Evolutionary conservation across 1,140 invertebrate genomes (phyloP).

Genomic region (Zaprionus vittiger): DNA sequence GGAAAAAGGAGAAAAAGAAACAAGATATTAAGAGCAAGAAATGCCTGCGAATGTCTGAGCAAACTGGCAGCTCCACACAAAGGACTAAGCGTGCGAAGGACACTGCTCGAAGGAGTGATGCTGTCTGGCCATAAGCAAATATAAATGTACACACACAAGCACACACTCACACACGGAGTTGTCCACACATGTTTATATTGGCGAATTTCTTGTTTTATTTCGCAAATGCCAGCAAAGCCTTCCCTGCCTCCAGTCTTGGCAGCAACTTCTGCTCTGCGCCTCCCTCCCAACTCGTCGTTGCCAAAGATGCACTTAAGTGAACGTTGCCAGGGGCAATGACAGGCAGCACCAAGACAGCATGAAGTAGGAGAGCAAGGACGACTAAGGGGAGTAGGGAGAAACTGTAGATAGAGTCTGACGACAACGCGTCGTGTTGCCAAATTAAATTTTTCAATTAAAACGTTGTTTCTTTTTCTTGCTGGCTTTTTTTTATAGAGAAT

Average conservation of each 20-base stretch:
- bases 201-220: constrained; percentile 80
- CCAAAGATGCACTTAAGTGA: constrained; percentile 56
- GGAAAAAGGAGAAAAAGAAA: constrained; percentile 58
- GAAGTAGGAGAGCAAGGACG: neutral
- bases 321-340: constrained; percentile 76
- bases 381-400: neutral
- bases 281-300: constrained; percentile 37
- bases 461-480: constrained; percentile 67
- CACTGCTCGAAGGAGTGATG: constrained; percentile 69
- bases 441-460: constrained; percentile 83
- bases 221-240: constrained; percentile 61
- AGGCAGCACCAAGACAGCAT: constrained; percentile 42
- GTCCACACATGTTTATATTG: constrained; percentile 8
- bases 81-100: constrained; percentile 71
- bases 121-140: constrained; percentile 73
- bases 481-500: neutral
- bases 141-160: constrained; percentile 37
- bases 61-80: constrained; percentile 20
- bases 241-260: constrained; percentile 26
- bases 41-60: constrained; percentile 52
- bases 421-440: constrained; percentile 60
- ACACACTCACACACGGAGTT: constrained; percentile 4
- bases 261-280: neutral
- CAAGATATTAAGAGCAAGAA: constrained; percentile 79
- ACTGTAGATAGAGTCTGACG: neutral